Evolutionary conservation across 2,797 vertebrate species (phyloP), one percentile per base, ranked within the genome.

Genomic region (Sebastes nivosus): DNA sequence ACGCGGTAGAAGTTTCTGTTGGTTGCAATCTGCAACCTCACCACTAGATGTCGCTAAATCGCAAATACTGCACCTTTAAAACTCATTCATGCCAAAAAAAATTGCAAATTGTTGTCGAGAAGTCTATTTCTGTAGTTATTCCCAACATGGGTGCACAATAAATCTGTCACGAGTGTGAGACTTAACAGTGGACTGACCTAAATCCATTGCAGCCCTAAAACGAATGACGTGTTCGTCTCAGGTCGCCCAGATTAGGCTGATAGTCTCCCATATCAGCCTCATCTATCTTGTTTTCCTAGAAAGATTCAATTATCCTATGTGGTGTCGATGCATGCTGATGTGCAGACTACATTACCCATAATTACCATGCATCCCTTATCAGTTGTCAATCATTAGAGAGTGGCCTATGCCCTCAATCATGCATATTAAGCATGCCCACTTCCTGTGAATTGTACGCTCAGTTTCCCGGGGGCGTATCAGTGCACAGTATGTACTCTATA

Each of bases 321-420:
- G 81, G 83, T 87, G 76, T 71, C 12, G 10, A 60, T 65, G 69
- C 72, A 83, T 63, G 46, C 34, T 87, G 74, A 80, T 82, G 81
- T 54, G 74, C 71, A 78, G 87, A 89, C 85, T 88, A 80, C 87
- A 87, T 88, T 91, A 90, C 89, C 87, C 86, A 90, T 87, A 90
- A 92, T 94, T 91, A 91, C 87, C 27, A 72, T 72, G 76, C 76
- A 78, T 22, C 74, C 61, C 69, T 84, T 86, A 91, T 90, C 87
- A 75, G 75, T 54, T 89, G 81, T 83, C 88, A 90, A 42, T 90
- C 83, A 83, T 67, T 68, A 57, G 75, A 79, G 75, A 79, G 67
- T 16, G 46, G 54, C 67, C 66, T 16, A 9, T 67, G 75, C 50
- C 34, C 38, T 72, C 13, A 71, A 18, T 12, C 57, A 73, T 80